Evolutionary conservation across 2,888 invertebrate species (phyloP).

Genomic region (Alentia gelatinosa): DNA sequence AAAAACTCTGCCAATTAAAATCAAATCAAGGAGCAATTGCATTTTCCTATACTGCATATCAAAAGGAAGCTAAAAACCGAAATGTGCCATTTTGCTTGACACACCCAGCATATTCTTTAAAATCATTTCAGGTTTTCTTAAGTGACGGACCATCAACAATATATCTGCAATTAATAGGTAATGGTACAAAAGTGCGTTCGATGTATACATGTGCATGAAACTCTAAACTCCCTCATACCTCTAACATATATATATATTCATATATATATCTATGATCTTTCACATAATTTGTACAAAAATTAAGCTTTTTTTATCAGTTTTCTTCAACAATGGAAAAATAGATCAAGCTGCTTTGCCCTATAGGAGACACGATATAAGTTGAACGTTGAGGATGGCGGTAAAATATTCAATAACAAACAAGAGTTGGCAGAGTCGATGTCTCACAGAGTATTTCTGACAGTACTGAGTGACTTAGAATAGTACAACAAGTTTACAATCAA

Average conservation of each 20-base stretch:
- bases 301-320: not conserved
- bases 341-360: not conserved
- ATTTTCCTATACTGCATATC: not conserved
- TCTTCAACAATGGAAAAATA: conserved; percentile 43
- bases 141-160: not conserved
- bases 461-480: conserved; percentile 34
- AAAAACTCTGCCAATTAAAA: not conserved
- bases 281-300: conserved; percentile 21
- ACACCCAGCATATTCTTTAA: not conserved
- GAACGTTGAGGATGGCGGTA: not conserved
- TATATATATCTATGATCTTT: conserved; percentile 28
- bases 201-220: conserved; percentile 44
- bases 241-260: conserved; percentile 10
- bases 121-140: not conserved
- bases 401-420: not conserved
- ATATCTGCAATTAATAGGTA: conserved; percentile 15
- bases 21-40: not conserved
- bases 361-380: not conserved
- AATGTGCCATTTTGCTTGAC: not conserved
- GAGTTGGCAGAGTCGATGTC: not conserved
- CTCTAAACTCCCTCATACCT: conserved; percentile 33
- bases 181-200: conserved; percentile 25
- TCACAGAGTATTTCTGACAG: not conserved
- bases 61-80: not conserved
- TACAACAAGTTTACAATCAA: not conserved